Conservation (phyloP, 2,888 invertebrate species). For the Hetaerina titia region DNA sequence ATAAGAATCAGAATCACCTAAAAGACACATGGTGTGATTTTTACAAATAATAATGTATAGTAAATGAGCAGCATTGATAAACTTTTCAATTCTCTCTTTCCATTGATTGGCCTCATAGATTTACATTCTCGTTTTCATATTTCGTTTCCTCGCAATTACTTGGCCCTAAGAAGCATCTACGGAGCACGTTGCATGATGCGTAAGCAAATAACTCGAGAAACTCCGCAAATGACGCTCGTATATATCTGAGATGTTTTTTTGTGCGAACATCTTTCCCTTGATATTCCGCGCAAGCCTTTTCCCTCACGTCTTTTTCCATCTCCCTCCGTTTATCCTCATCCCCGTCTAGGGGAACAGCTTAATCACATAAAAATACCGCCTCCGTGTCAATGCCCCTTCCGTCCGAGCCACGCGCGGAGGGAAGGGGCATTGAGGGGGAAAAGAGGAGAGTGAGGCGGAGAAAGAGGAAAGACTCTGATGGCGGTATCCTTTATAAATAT, state of each 20-base stretch:
- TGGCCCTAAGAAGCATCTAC: not conserved
- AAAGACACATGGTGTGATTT: too few species aligned
- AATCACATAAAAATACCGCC: not conserved
- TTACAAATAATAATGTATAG: too few species aligned
- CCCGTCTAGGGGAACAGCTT: not conserved
- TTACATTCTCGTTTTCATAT: not conserved
- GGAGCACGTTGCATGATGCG: not conserved
- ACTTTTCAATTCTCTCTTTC: too few species aligned
- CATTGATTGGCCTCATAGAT: not conserved
- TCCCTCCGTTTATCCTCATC: too few species aligned
- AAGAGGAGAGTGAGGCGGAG: not conserved
- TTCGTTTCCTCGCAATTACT: not conserved
- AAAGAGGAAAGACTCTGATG: not conserved
- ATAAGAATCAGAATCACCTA: too few species aligned
- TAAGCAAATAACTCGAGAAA: not conserved
- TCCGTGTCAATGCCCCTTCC: not conserved
- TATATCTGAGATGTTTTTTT: not conserved
- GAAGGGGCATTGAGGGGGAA: not conserved
- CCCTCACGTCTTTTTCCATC: too few species aligned
- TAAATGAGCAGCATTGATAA: too few species aligned
- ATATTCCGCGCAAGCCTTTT: not conserved
- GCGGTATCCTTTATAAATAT: conserved; percentile 11
- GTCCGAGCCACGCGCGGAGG: not conserved
- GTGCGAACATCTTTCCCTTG: not conserved
- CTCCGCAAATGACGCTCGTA: not conserved